phyloP scores from a whole-genome alignment of 1,140 invertebrate species.

The Delia radicum region DNA sequence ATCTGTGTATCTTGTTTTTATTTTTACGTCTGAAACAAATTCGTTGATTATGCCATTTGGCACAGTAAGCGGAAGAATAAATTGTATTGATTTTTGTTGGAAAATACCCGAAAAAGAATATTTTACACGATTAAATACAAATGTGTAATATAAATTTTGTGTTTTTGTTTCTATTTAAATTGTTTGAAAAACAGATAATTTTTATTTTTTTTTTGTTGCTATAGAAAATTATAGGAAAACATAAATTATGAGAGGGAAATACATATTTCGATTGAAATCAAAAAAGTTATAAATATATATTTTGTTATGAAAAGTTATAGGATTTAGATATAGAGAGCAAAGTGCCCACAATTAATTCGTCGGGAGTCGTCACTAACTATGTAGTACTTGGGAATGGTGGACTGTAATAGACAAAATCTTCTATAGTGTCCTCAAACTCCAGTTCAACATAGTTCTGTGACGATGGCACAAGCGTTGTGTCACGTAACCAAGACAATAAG shows the following conservation, averaged over 20 bases:
- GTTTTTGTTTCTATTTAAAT: neutral
- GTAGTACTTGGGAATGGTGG: too few relatives aligned
- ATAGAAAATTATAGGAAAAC: neutral
- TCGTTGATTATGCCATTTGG: constrained; percentile 14
- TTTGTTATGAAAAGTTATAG: too few relatives aligned
- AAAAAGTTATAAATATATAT: too few relatives aligned
- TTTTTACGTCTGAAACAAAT: neutral
- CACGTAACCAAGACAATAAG: too few relatives aligned
- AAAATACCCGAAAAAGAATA: neutral
- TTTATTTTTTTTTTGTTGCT: neutral
- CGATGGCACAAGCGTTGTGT: too few relatives aligned
- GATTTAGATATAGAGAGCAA: too few relatives aligned
- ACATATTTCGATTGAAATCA: neutral
- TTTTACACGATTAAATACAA: neutral
- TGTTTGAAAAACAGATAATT: neutral
- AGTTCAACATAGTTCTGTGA: too few relatives aligned
- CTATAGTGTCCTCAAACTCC: too few relatives aligned
- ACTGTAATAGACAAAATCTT: too few relatives aligned
- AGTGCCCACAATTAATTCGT: too few relatives aligned
- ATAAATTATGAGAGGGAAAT: neutral
- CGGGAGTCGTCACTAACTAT: too few relatives aligned
- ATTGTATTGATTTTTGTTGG: neutral
- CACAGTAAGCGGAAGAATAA: constrained; percentile 17
- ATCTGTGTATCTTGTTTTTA: neutral
- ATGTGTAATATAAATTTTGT: too few relatives aligned